Evolutionary conservation across 2,113 vertebrate species (phyloP), one percentile per base, ranked within the genome.

Genomic region (Phasianus colchicus): DNA sequence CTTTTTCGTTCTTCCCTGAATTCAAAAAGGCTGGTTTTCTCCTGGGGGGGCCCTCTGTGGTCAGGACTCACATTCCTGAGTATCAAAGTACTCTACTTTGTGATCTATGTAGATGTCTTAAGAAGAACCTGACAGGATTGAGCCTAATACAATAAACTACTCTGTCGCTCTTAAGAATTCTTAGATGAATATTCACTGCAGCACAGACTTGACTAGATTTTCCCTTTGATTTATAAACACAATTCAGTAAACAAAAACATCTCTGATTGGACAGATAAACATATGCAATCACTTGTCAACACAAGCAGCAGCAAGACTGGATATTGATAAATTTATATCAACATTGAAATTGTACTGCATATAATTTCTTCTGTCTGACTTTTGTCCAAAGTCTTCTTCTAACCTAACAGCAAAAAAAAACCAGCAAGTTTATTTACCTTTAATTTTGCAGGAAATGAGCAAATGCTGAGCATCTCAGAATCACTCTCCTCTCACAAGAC

Each of bases 401-500:
- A 67, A 6, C 5, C 25, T 11, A 54, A 7, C 24, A 27, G 6
- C 29, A 40, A 0, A 24, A 63, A 24, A 63, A 48, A 47, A 20
- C 27, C 57, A 55, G 50, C 9, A 29, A n/a, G 22, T 29, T 25
- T 45, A 22, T 22, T 73, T 9, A 12, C 24, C 11, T 24, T 36
- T 27, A 34, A 6, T 27, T 32, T 27, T 9, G 9, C 3, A 8
- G 58, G 76, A 47, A 65, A 13, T 22, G 8, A 2, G 86, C 20
- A 30, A 38, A 60, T 0, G 36, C 58, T 9, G 71, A 69, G 52
- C 1, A 1, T 4, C 20, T n/a, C 22, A 2, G 11, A 27, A 40
- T 15, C 0, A 0, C 14, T 52, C 58, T 75, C 18, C 57, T 48
- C 15, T 58, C 34, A 34, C 0, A 0, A 55, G 22, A 20, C 52